Conservation (phyloP, 2,888 invertebrate genomes). For the Chirona hameri region DNA sequence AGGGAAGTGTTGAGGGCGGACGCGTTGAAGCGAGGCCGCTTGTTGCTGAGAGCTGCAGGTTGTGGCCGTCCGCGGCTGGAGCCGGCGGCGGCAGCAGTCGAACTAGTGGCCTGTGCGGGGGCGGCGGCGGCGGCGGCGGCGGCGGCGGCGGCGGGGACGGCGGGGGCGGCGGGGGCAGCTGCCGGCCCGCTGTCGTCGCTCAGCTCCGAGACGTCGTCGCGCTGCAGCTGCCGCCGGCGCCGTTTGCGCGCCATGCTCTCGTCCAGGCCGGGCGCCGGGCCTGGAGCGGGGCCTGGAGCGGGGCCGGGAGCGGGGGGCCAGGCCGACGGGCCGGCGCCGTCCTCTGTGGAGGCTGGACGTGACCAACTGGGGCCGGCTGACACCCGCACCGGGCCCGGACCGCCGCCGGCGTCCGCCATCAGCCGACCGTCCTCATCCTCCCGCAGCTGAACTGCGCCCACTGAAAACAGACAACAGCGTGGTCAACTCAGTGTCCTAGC, state of each 20-base stretch:
- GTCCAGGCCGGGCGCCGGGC: neutral
- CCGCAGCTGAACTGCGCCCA: neutral
- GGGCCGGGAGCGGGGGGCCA: neutral
- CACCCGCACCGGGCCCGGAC: neutral
- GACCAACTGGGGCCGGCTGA: neutral
- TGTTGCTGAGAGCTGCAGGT: neutral
- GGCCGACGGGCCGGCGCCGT: neutral
- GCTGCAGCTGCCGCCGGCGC: slow-evolving; percentile 3
- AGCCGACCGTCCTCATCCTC: neutral
- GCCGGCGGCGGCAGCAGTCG: neutral
- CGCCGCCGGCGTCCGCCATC: neutral
- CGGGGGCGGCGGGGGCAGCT: neutral
- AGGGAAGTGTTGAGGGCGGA: slow-evolving; percentile 5
- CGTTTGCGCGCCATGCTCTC: slow-evolving; percentile 22
- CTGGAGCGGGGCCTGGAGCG: neutral
- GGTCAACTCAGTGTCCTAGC: too few relatives aligned
- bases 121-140: neutral
- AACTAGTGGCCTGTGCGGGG: neutral
- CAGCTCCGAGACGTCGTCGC: neutral
- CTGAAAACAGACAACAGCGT: neutral
- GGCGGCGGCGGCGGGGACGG: neutral
- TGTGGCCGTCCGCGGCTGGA: neutral
- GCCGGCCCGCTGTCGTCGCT: slow-evolving; percentile 9
- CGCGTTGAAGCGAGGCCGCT: slow-evolving; percentile 22
- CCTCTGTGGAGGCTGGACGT: neutral